Evolutionary conservation across 2,888 invertebrate species (phyloP), one percentile per base, ranked within the genome.

Genomic region (Smittia sp.): DNA sequence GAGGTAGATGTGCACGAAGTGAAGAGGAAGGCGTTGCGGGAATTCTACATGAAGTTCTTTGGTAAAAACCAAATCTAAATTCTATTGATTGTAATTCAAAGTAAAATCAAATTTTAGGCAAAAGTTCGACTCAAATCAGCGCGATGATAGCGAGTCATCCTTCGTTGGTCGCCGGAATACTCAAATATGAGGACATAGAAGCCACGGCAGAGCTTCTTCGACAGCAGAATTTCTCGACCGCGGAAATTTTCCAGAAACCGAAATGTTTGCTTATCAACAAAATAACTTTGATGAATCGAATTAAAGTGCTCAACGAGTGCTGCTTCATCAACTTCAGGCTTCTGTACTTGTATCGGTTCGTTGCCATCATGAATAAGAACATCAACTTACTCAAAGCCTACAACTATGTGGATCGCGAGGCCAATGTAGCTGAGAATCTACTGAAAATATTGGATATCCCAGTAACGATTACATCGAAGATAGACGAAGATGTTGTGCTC

Each of bases 261-360:
- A 84, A 85, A 79, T 78, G 90, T 1, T 83, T 90, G n/a, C 84
- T 84, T 72, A 83, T 85, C 79, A 85, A 85, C 77, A 84, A 85
- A 1, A 80, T 85, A 24, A 85, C 85, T 32, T 79, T 89, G 77
- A 85, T 86, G 68, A 88, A 89, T 77, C 87, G 89, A 76, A 85
- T 85, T 75, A 83, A 84, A 77, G 85, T 88, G 62, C 80, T 90
- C 13, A 81, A 81, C 75, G 90, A 90, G 80, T 87, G 87, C 78
- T 86, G 87, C 15, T 88, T 88, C 76, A 75, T 77, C 1, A 75
- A 79, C 13, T 78, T 86, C 1, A 75, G 78, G 74, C 76, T 85
- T 2, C 78, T 79, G 52, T 79, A 85, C 24, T 75, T 82, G 18
- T 80, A 84, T 1, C 82, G 83, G 76, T 85, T 81, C 76, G 75